A percentile compares a stretch with the other conserved stretches of the same genome.
Evolutionary conservation across 2,113 vertebrate species (phyloP).

Genomic region (Mobula birostris): DNA sequence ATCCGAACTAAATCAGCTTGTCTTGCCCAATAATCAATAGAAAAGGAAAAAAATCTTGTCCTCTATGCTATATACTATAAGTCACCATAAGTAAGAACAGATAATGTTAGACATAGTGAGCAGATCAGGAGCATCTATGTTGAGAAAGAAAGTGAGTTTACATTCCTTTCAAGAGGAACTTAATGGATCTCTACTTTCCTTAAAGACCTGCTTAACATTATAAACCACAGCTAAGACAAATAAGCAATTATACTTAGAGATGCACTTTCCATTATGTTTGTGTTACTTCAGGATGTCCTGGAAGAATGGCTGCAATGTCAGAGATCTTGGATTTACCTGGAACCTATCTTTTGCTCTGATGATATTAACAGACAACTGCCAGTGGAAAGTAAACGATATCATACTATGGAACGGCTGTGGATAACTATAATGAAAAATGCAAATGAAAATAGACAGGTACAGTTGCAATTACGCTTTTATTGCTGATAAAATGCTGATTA

Average conservation of each 20-base stretch:
- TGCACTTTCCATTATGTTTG: neutral
- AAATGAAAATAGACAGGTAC: constrained; percentile 66
- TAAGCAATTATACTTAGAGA: neutral
- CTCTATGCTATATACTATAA: neutral
- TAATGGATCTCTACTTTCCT: neutral
- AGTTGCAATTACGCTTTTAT: neutral
- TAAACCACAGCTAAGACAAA: neutral
- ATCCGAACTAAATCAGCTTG: neutral
- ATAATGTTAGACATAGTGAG: too few relatives aligned
- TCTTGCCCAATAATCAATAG: neutral
- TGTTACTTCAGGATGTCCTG: constrained; percentile 69
- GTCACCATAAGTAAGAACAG: neutral
- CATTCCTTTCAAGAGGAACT: too few relatives aligned
- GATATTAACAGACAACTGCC: constrained; percentile 82
- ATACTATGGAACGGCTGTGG: constrained; percentile 71
- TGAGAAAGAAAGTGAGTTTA: too few relatives aligned
- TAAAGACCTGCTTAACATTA: neutral
- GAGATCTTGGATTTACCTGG: constrained; percentile 79
- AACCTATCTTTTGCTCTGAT: constrained; percentile 86
- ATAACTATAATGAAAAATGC: constrained; percentile 72
- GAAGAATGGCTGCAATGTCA: constrained; percentile 86
- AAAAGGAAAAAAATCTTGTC: neutral
- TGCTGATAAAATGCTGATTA: neutral
- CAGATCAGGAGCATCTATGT: too few relatives aligned
- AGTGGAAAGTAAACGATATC: constrained; percentile 70